These are phyloP conservation scores for Otocyon megalotis DNA, from an alignment of 2,113 vertebrate genomes.

Conservation along the genomic window DNA sequence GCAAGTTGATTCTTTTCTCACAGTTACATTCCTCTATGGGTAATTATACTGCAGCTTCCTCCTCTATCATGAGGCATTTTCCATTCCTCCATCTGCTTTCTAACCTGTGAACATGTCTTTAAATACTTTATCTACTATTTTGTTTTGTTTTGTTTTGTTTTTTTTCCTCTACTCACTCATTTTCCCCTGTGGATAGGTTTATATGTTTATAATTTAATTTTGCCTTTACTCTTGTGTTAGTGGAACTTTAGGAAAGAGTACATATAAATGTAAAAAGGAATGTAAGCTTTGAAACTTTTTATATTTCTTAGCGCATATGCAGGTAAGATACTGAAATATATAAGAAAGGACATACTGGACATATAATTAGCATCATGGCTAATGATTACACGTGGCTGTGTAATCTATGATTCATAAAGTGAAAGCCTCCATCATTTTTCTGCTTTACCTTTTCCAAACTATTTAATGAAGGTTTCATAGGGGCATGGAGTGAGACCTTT, in stretches of 20 bases:
- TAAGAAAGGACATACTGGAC: not conserved
- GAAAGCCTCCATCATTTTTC: not conserved
- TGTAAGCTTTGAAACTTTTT: not conserved
- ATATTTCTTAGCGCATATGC: not conserved
- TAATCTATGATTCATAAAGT: not conserved
- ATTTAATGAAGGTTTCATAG: not conserved
- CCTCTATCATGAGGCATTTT: not conserved
- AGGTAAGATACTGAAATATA: not conserved
- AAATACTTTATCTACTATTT: not conserved
- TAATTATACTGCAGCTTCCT: not conserved
- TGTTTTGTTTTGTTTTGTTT: not conserved
- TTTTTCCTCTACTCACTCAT: not conserved
- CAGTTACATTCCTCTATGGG: not conserved
- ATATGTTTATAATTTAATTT: conserved; percentile 5
- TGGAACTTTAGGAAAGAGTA: not conserved
- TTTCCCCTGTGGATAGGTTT: not conserved
- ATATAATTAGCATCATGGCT: not conserved
- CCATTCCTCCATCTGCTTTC: not conserved
- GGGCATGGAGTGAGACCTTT: not conserved
- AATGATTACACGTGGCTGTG: not conserved
- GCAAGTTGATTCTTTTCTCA: not conserved
- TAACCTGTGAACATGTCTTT: not conserved
- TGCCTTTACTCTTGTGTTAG: not conserved
- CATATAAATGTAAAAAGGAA: not conserved
- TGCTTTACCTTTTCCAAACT: not conserved